Percentiles rank a stretch among this genome's conserved stretches.
Conservation (phyloP, 2,888 invertebrate genomes). For the Eugnorisma glareosa region DNA sequence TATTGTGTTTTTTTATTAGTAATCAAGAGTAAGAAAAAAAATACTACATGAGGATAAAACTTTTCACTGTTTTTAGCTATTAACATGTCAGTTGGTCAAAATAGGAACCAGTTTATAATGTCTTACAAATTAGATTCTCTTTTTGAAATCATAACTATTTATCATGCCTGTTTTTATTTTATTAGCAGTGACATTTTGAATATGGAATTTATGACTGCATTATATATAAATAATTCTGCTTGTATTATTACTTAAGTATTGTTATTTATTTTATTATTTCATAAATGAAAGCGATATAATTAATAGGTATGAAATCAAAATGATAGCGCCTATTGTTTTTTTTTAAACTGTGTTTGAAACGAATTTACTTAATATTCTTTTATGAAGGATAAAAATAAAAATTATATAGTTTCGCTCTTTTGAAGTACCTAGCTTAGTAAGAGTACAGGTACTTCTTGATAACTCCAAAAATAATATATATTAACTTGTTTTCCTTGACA, state of each 20-base stretch:
- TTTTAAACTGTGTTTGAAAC: conserved; percentile 13
- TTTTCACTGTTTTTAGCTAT: not conserved
- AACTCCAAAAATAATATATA: not conserved
- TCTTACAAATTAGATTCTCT: not conserved
- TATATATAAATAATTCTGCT: not conserved
- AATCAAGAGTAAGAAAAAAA: not conserved
- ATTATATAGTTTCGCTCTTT: not conserved
- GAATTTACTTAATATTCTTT: conserved; percentile 7
- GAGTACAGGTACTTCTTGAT: not conserved
- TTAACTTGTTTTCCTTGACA: not conserved
- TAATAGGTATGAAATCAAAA: conserved; percentile 5
- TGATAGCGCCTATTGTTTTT: not conserved
- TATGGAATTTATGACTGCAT: not conserved
- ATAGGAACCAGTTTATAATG: not conserved
- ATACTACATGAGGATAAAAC: not conserved
- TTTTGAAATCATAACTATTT: not conserved
- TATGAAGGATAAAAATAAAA: not conserved
- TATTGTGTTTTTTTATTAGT: not conserved
- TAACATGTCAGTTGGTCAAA: not conserved
- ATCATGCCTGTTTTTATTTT: not conserved
- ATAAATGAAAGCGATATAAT: conserved; percentile 2
- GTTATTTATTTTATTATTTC: not conserved
- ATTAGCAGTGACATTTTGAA: not conserved
- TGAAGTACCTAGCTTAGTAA: not conserved
- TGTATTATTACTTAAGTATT: not conserved